A percentile compares a stretch with the other conserved stretches of the same genome.
phyloP scores from a whole-genome alignment of 1,140 invertebrate genomes.

The Daktulosphaira vitifoliae region DNA sequence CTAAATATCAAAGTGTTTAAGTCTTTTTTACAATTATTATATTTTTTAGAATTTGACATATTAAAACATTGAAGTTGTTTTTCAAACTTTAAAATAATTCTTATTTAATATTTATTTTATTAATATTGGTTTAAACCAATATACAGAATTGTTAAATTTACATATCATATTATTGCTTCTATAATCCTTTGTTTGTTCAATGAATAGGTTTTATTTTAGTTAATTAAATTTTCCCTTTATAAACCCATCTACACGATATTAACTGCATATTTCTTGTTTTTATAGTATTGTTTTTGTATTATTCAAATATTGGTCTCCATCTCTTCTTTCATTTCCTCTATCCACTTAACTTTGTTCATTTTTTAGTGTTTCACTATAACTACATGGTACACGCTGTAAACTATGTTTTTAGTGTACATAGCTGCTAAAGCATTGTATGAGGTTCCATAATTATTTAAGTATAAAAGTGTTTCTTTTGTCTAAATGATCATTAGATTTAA shows the following conservation, averaged over 20 bases:
- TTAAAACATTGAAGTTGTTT: too few species aligned
- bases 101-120: too few species aligned
- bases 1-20: too few species aligned
- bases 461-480: too few species aligned
- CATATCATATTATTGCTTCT: too few species aligned
- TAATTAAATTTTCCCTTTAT: conserved; percentile 41
- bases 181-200: conserved; percentile 16
- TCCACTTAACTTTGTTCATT: conserved; percentile 37
- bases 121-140: conserved; percentile 29
- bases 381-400: not conserved
- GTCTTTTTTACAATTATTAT: too few species aligned
- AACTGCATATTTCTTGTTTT: conserved; percentile 36
- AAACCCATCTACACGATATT: conserved; percentile 44
- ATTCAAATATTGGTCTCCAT: conserved; percentile 40
- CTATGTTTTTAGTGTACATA: not conserved
- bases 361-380: conserved; percentile 34
- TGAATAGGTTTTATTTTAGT: conserved; percentile 14
- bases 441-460: not conserved
- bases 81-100: too few species aligned
- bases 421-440: not conserved
- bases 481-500: too few species aligned
- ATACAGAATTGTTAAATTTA: conserved; percentile 13
- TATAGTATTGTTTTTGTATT: conserved; percentile 41
- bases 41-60: too few species aligned
- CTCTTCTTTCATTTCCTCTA: conserved; percentile 40